phyloP scores from a whole-genome alignment of 2,888 invertebrate species.

The Eulithis prunata region DNA sequence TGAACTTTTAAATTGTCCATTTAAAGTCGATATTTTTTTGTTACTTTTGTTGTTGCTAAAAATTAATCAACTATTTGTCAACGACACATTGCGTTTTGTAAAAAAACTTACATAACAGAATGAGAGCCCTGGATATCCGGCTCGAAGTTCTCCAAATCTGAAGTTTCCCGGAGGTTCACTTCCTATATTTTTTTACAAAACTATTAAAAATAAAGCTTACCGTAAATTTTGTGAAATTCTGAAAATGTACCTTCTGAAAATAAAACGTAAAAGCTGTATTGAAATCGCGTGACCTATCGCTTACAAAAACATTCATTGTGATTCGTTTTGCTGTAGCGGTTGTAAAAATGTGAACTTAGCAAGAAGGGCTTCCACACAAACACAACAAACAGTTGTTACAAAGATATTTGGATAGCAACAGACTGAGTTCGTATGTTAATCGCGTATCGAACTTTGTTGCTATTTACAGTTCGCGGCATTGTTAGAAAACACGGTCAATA shows the following conservation, averaged over 20 bases:
- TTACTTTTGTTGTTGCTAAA: background rate
- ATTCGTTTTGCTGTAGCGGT: too few relatives aligned
- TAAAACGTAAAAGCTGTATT: too few relatives aligned
- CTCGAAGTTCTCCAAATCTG: conserved; percentile 3
- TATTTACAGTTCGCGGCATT: conserved; percentile 48
- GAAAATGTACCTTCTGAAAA: too few relatives aligned
- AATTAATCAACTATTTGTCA: background rate
- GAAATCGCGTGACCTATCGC: too few relatives aligned
- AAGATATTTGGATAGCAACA: too few relatives aligned
- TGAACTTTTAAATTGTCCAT: conserved; percentile 33
- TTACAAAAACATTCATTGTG: too few relatives aligned
- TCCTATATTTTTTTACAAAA: background rate
- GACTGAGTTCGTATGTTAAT: conserved; percentile 13
- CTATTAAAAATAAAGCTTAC: too few relatives aligned
- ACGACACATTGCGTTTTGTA: background rate
- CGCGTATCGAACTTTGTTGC: conserved; percentile 40
- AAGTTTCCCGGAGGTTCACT: conserved; percentile 7
- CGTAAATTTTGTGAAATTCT: too few relatives aligned
- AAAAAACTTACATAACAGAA: background rate
- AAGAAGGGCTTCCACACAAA: too few relatives aligned
- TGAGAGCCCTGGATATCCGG: background rate
- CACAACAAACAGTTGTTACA: too few relatives aligned
- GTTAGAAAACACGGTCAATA: conserved; percentile 62
- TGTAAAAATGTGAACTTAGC: too few relatives aligned
- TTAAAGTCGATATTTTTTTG: conserved; percentile 1